These are phyloP conservation scores for Drosophila prosaltans DNA, from an alignment of 1,140 invertebrate genomes.

Conservation along the genomic window DNA sequence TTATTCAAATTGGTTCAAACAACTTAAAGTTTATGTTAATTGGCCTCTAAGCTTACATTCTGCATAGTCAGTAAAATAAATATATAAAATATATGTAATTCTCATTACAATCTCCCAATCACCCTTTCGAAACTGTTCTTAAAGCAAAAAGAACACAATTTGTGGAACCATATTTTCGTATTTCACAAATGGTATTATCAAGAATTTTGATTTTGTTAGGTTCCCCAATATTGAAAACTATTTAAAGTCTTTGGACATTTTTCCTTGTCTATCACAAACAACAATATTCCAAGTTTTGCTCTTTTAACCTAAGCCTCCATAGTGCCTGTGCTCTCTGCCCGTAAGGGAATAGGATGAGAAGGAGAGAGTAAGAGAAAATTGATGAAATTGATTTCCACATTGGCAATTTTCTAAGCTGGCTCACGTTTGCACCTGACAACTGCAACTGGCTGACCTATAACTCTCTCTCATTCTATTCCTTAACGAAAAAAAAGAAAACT, in stretches of 20 bases:
- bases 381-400: slow-evolving; percentile 76
- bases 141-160: too few relatives aligned
- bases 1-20: too few relatives aligned
- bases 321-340: neutral
- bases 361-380: slow-evolving; percentile 42
- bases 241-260: neutral
- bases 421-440: slow-evolving; percentile 61
- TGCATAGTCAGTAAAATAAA: too few relatives aligned
- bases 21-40: too few relatives aligned
- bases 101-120: too few relatives aligned
- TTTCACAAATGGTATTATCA: too few relatives aligned
- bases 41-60: too few relatives aligned
- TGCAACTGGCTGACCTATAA: slow-evolving; percentile 67
- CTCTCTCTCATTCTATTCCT: slow-evolving; percentile 2
- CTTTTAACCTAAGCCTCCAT: neutral
- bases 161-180: too few relatives aligned
- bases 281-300: slow-evolving; percentile 6
- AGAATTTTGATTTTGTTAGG: too few relatives aligned
- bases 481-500: too few relatives aligned
- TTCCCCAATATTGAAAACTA: neutral
- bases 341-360: neutral
- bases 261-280: neutral
- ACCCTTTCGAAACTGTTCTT: too few relatives aligned
- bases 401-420: slow-evolving; percentile 68
- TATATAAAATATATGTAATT: too few relatives aligned